Evolutionary conservation across 2,888 invertebrate genomes (phyloP), one percentile per base, ranked within the genome.

Genomic region (Parochlus steinenii): DNA sequence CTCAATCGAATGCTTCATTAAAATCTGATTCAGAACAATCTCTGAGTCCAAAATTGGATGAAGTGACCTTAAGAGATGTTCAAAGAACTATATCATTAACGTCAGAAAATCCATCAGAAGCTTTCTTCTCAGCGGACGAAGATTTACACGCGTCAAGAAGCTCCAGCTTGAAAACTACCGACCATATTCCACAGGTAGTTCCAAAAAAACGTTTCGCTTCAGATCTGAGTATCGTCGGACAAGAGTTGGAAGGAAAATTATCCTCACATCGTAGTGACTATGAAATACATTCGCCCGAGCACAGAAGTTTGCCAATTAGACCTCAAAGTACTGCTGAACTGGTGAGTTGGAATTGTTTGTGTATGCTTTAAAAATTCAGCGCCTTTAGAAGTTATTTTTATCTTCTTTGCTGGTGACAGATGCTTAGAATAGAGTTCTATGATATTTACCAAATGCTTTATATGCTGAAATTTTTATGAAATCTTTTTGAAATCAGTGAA

Each of bases 41-140:
- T 20, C 48, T 47, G 40, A 39, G 36, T 37, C 11, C 47, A 46
- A 41, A 44, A 28, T 29, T 45, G 15, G 50, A 53, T 3, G 55
- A 55, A 37, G 49, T 55, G 31, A 37, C 55, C 35, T 52, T 53
- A 4, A 48, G 56, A 5, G 57, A 56, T 43, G 58, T 59, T 6
- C 82, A 83, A 55, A 64, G 87, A 46, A 85, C 87, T 1, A 75
- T 81, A 50, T 87, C 86, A 0, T 74, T 87, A 52, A 82, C 82
- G 2, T 85, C 85, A 40, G 86, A 87, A 55, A 87, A 87, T 54
- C 85, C 82, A 47, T 85, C 85, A 0, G 90, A 90, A 57, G 78
- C 81, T 33, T 92, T 89, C 58, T 90, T 85, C 53, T 90, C 90
- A 0, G 90, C 90, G 1, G 89, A 90, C 50, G 90, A 92, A 58